A percentile compares a stretch with the other conserved stretches of the same genome.
Conservation (phyloP, 2,797 vertebrate species). For the Danio jaintianensis region DNA sequence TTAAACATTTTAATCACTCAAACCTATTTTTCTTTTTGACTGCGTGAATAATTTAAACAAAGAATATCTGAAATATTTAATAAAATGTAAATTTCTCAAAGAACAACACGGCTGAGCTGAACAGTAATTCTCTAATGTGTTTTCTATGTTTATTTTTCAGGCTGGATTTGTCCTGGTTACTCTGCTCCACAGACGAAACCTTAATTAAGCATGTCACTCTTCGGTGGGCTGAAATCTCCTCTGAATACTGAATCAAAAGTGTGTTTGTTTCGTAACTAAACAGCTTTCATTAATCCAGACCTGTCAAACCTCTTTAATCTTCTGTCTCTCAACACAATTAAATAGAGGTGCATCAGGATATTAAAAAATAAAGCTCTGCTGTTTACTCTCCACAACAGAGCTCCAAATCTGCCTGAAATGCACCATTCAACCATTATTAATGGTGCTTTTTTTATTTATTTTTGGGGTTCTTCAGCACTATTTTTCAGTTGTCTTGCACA, state of each 20-base stretch:
- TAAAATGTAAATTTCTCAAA: not conserved
- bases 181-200: not conserved
- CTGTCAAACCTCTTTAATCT: constrained; percentile 29
- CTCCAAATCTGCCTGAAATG: constrained; percentile 7
- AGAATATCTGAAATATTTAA: not conserved
- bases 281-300: constrained; percentile 40
- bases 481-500: not conserved
- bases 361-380: constrained; percentile 19
- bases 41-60: not conserved
- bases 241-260: constrained; percentile 20
- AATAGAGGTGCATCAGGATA: constrained; percentile 45
- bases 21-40: not conserved
- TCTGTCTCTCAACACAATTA: constrained; percentile 33
- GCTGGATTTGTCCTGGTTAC: constrained; percentile 5
- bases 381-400: not conserved
- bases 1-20: not conserved
- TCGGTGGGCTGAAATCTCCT: not conserved
- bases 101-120: not conserved
- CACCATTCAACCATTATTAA: not conserved
- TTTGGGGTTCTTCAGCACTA: not conserved
- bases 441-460: not conserved
- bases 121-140: not conserved
- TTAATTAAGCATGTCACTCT: constrained; percentile 25
- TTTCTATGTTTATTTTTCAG: not conserved
- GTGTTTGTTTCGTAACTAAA: constrained; percentile 33